Percentiles rank a stretch among this genome's conserved stretches.
Evolutionary conservation across 2,888 invertebrate genomes (phyloP).

Genomic region (Campoplex nolae): DNA sequence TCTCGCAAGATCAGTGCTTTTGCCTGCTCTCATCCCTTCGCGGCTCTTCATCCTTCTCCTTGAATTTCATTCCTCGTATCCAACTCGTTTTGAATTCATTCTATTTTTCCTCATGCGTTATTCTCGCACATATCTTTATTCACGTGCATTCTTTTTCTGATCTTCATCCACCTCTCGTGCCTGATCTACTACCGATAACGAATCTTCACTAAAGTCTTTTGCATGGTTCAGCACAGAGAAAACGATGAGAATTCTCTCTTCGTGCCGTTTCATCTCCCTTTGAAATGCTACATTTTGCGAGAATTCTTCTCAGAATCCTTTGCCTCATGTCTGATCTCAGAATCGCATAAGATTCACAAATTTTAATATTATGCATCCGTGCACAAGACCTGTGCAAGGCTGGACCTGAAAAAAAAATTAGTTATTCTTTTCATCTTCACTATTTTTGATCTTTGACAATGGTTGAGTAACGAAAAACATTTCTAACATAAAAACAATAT

Average conservation of each 20-base stretch:
- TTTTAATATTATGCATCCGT: neutral
- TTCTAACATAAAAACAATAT: too few relatives aligned
- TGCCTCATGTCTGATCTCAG: conserved; percentile 11
- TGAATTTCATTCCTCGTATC: conserved; percentile 37
- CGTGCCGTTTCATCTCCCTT: conserved; percentile 15
- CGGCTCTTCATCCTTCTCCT: conserved; percentile 61
- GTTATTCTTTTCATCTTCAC: neutral
- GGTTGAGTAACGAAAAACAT: neutral
- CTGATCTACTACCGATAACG: conserved; percentile 80
- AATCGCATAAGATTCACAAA: conserved; percentile 75
- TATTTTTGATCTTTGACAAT: neutral
- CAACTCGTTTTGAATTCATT: conserved; percentile 40
- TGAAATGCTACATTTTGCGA: conserved; percentile 7
- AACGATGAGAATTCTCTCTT: neutral
- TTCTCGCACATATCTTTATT: conserved; percentile 64
- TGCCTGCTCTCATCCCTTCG: conserved; percentile 68
- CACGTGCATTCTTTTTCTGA: conserved; percentile 32
- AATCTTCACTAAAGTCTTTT: conserved; percentile 24
- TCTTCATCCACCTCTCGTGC: conserved; percentile 41
- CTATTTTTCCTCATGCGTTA: conserved; percentile 35
- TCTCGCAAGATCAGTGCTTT: conserved; percentile 12
- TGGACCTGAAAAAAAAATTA: neutral
- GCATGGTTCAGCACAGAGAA: neutral
- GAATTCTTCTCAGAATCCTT: conserved; percentile 37
- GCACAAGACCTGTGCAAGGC: neutral